phyloP scores from a whole-genome alignment of 2,113 vertebrate genomes.

The Atlantisia rogersi region DNA sequence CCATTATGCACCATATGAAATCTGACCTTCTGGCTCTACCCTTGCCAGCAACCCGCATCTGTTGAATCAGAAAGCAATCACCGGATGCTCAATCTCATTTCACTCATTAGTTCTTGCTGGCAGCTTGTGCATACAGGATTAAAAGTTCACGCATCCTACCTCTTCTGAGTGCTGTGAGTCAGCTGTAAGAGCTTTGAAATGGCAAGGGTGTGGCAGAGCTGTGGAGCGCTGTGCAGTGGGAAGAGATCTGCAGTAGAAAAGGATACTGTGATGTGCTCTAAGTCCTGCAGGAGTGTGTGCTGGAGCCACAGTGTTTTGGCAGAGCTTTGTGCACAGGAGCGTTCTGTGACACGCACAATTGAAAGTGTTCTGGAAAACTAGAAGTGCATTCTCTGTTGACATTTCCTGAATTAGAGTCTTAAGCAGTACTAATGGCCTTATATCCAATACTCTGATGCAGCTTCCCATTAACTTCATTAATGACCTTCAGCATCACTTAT shows the following conservation, averaged over 20 bases:
- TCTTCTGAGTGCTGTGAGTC: background rate
- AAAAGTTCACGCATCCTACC: background rate
- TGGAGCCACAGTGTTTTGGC: background rate
- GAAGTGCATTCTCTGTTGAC: background rate
- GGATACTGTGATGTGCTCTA: background rate
- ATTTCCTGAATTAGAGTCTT: background rate
- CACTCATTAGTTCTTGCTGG: background rate
- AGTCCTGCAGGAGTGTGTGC: background rate
- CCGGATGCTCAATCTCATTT: slow-evolving; percentile 19
- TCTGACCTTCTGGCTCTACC: background rate
- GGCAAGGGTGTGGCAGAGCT: fast-evolving
- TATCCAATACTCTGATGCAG: background rate
- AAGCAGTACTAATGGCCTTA: background rate
- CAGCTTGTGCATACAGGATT: background rate
- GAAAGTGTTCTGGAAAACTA: background rate
- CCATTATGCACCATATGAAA: background rate
- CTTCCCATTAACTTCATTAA: background rate
- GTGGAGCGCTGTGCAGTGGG: fast-evolving
- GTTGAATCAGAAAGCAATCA: slow-evolving; percentile 24
- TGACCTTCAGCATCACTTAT: background rate
- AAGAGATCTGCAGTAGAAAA: background rate
- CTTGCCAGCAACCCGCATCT: background rate
- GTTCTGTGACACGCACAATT: fast-evolving
- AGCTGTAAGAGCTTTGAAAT: background rate
- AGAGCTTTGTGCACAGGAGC: background rate